phyloP scores from a whole-genome alignment of 2,797 vertebrate genomes.

The Tolypeutes matacus region DNA sequence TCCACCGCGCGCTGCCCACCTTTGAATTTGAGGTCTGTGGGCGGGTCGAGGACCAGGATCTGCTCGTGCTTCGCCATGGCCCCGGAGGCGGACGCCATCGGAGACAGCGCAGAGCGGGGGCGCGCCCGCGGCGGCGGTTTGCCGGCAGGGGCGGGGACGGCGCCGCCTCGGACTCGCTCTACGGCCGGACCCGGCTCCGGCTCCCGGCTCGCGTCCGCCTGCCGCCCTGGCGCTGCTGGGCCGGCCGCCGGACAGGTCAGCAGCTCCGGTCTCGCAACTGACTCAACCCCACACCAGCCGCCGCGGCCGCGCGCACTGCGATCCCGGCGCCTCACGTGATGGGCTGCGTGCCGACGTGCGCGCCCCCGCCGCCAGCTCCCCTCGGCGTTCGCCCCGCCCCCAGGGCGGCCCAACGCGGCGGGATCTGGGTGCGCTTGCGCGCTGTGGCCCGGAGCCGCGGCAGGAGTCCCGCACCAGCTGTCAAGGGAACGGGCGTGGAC shows the following conservation, averaged over 20 bases:
- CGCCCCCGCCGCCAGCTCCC: conserved; percentile 27
- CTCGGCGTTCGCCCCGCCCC: background rate
- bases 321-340: conserved; percentile 80
- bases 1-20: conserved; percentile 86
- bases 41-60: conserved; percentile 94
- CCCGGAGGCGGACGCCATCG: conserved; percentile 85
- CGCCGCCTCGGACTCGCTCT: conserved; percentile 65
- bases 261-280: conserved; percentile 77
- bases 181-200: conserved; percentile 47
- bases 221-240: conserved; percentile 47
- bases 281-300: conserved; percentile 76
- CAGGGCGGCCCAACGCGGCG: background rate
- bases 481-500: conserved; percentile 50
- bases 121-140: conserved; percentile 80
- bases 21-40: conserved; percentile 97
- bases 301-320: conserved; percentile 77
- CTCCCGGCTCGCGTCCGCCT: background rate
- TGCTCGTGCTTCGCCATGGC: conserved; percentile 95
- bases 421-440: conserved; percentile 69
- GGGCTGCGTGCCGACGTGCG: conserved; percentile 68
- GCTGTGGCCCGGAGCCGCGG: fast-evolving
- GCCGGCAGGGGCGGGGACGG: conserved; percentile 56
- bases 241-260: conserved; percentile 60
- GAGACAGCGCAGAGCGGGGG: conserved; percentile 82
- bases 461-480: background rate